phyloP scores from a whole-genome alignment of 2,797 vertebrate genomes.

The Chanos chanos region DNA sequence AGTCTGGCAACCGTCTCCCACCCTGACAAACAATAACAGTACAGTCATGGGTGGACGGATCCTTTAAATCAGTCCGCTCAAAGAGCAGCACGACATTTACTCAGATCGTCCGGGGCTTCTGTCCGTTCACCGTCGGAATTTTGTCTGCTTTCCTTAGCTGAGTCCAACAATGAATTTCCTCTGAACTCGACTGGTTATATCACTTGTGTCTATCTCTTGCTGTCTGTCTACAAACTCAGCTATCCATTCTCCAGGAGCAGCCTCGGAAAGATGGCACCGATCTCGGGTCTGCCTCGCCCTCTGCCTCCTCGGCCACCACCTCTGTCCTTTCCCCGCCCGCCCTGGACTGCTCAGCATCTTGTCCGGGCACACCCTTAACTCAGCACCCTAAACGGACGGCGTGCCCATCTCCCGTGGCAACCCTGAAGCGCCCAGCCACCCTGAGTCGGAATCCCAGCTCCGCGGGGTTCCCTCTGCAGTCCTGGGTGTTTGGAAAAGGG shows the following conservation, averaged over 20 bases:
- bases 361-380: conserved; percentile 52
- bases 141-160: too few relatives aligned
- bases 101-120: too few relatives aligned
- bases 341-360: conserved; percentile 48
- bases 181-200: not conserved
- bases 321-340: conserved; percentile 43
- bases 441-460: conserved; percentile 92
- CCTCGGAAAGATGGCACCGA: conserved; percentile 80
- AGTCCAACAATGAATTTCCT: not conserved
- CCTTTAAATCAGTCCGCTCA: too few relatives aligned
- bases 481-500: conserved; percentile 74
- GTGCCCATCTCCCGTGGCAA: conserved; percentile 67
- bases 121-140: too few relatives aligned
- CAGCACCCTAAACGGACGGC: conserved; percentile 66
- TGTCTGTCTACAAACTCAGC: conserved; percentile 47
- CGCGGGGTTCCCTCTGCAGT: conserved; percentile 81
- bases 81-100: too few relatives aligned
- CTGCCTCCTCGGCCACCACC: conserved; percentile 40
- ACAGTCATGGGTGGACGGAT: too few relatives aligned
- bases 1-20: conserved; percentile 3
- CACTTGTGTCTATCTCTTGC: not conserved
- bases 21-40: too few relatives aligned
- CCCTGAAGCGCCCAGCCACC: conserved; percentile 85
- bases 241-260: conserved; percentile 80
- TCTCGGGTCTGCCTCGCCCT: not conserved